phyloP scores from a whole-genome alignment of 2,797 vertebrate species.

The Microctenopoma steveboyesi region DNA sequence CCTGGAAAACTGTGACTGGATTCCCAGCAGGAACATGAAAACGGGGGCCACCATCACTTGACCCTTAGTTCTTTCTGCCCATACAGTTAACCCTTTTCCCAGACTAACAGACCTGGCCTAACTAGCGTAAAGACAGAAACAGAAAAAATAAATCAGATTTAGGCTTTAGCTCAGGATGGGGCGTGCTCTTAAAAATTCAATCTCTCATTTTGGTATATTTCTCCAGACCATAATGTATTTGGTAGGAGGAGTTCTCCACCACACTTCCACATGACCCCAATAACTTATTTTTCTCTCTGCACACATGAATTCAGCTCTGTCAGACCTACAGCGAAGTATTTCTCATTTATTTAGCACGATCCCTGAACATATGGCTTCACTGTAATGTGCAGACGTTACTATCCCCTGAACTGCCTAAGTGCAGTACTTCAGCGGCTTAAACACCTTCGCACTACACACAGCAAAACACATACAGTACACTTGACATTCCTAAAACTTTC shows the following conservation, averaged over 20 bases:
- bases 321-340: conserved; percentile 57
- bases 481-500: conserved; percentile 38
- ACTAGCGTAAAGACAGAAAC: conserved; percentile 19
- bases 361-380: conserved; percentile 66
- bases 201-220: conserved; percentile 33
- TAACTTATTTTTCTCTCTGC: conserved; percentile 30
- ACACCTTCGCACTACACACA: conserved; percentile 31
- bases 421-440: conserved; percentile 34
- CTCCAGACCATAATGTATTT: conserved; percentile 49
- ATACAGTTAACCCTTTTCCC: conserved; percentile 60
- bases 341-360: conserved; percentile 49
- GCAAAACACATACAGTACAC: conserved; percentile 19
- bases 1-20: conserved; percentile 45
- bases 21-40: conserved; percentile 60
- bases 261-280: conserved; percentile 51
- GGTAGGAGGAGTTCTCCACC: conserved; percentile 27
- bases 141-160: conserved; percentile 4
- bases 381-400: conserved; percentile 45
- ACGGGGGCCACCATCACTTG: conserved; percentile 46
- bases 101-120: conserved; percentile 44
- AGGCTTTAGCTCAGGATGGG: conserved; percentile 13
- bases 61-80: conserved; percentile 55
- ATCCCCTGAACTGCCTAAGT: conserved; percentile 44
- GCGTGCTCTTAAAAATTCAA: conserved; percentile 25
- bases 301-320: conserved; percentile 28